Conservation (phyloP, 1,140 invertebrate genomes). For the Neotoxoptera formosana region DNA sequence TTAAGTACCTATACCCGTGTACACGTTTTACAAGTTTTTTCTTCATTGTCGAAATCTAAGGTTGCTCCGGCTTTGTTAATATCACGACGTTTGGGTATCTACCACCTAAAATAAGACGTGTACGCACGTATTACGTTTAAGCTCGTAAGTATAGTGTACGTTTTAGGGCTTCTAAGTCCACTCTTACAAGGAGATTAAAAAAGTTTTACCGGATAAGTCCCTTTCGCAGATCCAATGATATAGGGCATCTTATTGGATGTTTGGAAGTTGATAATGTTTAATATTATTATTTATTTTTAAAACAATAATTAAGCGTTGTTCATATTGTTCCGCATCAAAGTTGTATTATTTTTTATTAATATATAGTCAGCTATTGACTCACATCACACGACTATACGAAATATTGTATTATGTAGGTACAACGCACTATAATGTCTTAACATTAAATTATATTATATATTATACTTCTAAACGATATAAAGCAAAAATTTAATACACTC, state of each 20-base stretch:
- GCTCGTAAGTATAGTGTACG: neutral
- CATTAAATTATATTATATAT: no score
- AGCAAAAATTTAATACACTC: neutral
- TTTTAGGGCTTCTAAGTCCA: neutral
- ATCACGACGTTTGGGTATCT: neutral
- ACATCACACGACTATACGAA: no score
- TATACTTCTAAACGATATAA: no score
- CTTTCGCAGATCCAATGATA: neutral
- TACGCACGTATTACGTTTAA: neutral
- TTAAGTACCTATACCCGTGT: neutral
- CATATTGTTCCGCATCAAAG: neutral
- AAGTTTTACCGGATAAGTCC: neutral
- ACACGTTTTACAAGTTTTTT: neutral
- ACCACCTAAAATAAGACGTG: neutral
- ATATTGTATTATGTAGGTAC: neutral
- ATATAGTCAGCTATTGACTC: no score
- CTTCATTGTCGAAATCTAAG: neutral
- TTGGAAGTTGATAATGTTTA: neutral
- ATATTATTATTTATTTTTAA: neutral
- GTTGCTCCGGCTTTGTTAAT: neutral
- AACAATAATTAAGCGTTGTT: neutral
- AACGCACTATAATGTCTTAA: neutral
- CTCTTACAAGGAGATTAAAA: neutral
- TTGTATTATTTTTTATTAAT: neutral
- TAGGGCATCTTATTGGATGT: neutral